Conservation (phyloP, 2,113 vertebrate genomes). For the Urocitellus parryii region DNA sequence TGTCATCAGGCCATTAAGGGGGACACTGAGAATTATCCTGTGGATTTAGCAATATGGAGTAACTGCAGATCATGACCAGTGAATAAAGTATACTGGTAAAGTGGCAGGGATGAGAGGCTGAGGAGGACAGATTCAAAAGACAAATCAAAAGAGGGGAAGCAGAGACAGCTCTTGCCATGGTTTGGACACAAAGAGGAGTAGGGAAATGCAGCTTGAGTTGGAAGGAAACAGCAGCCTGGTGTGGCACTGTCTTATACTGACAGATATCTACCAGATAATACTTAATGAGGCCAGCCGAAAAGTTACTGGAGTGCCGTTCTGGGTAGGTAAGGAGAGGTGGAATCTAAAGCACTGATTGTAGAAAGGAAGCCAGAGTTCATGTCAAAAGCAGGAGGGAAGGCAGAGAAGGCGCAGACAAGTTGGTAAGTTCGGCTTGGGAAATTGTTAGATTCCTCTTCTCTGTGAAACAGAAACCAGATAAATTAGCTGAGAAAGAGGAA, state of each 20-base stretch:
- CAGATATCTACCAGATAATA: background rate
- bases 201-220: background rate
- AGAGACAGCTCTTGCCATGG: background rate
- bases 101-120: background rate
- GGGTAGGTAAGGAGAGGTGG: background rate
- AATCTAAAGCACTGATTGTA: background rate
- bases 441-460: constrained; percentile 29
- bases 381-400: background rate
- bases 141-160: background rate
- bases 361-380: background rate
- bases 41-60: background rate
- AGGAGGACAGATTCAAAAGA: background rate
- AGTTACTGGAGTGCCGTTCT: background rate
- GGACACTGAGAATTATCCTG: background rate
- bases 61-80: too few species aligned
- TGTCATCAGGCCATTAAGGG: background rate
- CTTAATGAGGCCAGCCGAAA: background rate
- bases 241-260: background rate
- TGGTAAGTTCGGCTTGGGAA: background rate
- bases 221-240: background rate
- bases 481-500: constrained; percentile 27
- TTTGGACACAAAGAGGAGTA: background rate
- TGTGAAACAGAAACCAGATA: constrained; percentile 47
- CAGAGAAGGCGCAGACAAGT: background rate
- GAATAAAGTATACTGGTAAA: background rate